Percentiles rank a stretch among this genome's conserved stretches.
phyloP scores from a whole-genome alignment of 1,140 invertebrate genomes.

The Bombus consobrinus region DNA sequence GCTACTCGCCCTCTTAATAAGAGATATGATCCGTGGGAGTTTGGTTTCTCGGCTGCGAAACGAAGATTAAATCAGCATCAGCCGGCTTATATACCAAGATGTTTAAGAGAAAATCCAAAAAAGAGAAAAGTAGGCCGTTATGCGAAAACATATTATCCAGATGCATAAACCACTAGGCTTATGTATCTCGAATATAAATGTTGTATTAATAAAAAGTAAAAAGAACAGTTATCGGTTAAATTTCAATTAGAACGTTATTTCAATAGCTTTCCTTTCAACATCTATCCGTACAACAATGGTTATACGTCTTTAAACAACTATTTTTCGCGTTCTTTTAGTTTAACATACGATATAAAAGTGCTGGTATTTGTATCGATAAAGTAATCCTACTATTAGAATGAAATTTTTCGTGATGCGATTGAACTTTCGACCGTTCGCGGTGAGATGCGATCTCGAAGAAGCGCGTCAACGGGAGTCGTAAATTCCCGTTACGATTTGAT shows the following conservation, averaged over 20 bases:
- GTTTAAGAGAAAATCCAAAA: conserved; percentile 83
- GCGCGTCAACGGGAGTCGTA: no score
- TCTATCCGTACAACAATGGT: not conserved
- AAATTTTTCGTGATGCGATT: not conserved
- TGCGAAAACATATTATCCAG: conserved; percentile 86
- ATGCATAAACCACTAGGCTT: conserved; percentile 23
- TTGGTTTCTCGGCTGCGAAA: conserved; percentile 83
- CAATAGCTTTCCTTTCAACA: not conserved
- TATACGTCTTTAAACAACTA: not conserved
- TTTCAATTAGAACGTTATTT: not conserved
- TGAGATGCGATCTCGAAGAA: no score
- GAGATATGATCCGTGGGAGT: conserved; percentile 87
- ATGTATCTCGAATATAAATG: not conserved
- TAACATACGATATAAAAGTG: not conserved
- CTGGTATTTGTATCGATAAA: no score
- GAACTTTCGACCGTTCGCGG: no score
- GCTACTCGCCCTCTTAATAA: conserved; percentile 87
- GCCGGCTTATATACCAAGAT: conserved; percentile 87
- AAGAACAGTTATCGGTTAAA: not conserved
- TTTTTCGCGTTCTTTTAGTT: not conserved
- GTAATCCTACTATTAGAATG: no score
- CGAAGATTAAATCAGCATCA: conserved; percentile 86
- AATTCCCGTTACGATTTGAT: no score
- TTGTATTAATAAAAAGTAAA: conserved; percentile 7
- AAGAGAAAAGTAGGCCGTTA: conserved; percentile 82